These are phyloP conservation scores for Manis crassicaudata DNA, from an alignment of 2,797 vertebrate genomes.

Conservation along the genomic window DNA sequence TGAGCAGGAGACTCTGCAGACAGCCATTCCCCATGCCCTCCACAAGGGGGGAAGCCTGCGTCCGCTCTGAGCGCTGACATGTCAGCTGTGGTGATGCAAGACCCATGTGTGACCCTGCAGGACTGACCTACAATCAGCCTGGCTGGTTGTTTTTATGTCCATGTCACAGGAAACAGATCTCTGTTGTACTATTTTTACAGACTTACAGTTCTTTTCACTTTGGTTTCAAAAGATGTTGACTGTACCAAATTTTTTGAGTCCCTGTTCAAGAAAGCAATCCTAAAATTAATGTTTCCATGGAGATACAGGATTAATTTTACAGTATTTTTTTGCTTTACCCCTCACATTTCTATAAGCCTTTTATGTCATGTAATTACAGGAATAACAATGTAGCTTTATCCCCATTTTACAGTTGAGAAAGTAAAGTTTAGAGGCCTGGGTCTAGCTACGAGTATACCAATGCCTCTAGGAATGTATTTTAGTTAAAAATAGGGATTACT, in stretches of 20 bases:
- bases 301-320: neutral
- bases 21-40: too few relatives aligned
- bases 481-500: neutral
- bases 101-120: too few relatives aligned
- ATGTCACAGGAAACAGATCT: neutral
- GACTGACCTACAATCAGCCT: too few relatives aligned
- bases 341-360: neutral
- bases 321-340: neutral
- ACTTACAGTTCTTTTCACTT: neutral
- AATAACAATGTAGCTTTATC: neutral
- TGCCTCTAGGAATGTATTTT: neutral
- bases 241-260: neutral
- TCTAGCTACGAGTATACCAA: neutral
- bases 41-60: too few relatives aligned
- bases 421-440: neutral
- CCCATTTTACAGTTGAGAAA: neutral
- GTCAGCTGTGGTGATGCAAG: too few relatives aligned
- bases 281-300: neutral
- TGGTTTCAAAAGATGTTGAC: neutral
- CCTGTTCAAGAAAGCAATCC: neutral
- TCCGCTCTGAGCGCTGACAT: too few relatives aligned
- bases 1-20: too few relatives aligned
- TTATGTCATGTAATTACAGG: rapidly evolving
- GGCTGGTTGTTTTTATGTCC: too few relatives aligned
- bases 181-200: neutral